Evolutionary conservation across 2,888 invertebrate species (phyloP).

Genomic region (Acanthopleura granulata): DNA sequence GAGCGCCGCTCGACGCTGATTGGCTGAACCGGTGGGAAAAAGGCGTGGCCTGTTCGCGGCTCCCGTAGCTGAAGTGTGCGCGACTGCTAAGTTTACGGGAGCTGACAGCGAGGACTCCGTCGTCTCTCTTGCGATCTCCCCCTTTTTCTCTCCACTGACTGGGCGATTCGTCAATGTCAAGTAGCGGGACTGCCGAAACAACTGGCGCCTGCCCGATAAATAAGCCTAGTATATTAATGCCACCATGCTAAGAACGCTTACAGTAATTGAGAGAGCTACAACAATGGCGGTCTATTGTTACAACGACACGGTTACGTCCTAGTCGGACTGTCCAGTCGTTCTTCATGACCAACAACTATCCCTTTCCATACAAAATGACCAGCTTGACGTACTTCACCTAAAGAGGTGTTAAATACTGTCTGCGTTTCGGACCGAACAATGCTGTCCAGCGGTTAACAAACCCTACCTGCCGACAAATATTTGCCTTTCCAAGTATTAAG

Average conservation of each 20-base stretch:
- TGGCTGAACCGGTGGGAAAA: conserved; percentile 2
- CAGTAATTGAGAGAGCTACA: not conserved
- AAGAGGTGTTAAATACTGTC: too few relatives aligned
- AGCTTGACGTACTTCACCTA: too few relatives aligned
- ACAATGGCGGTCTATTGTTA: not conserved
- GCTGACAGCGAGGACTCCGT: too few relatives aligned
- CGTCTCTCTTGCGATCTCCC: not conserved
- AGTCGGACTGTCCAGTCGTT: too few relatives aligned
- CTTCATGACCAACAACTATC: too few relatives aligned
- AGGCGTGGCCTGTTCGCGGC: conserved; percentile 15
- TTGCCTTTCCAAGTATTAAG: too few relatives aligned
- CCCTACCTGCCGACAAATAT: too few relatives aligned
- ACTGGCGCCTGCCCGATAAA: conserved; percentile 20
- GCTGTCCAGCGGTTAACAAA: too few relatives aligned
- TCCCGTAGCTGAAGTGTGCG: not conserved
- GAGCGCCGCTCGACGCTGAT: not conserved
- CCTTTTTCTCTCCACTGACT: not conserved
- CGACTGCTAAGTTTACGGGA: not conserved
- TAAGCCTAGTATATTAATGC: conserved; percentile 10
- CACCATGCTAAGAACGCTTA: not conserved
- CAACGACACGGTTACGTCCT: not conserved
- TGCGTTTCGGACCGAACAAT: too few relatives aligned
- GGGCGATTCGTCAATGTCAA: conserved; percentile 18
- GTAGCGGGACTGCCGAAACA: not conserved
- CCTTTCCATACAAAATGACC: too few relatives aligned